Evolutionary conservation across 2,113 vertebrate genomes (phyloP), one percentile per base, ranked within the genome.

Genomic region (Pterocles orientalis): DNA sequence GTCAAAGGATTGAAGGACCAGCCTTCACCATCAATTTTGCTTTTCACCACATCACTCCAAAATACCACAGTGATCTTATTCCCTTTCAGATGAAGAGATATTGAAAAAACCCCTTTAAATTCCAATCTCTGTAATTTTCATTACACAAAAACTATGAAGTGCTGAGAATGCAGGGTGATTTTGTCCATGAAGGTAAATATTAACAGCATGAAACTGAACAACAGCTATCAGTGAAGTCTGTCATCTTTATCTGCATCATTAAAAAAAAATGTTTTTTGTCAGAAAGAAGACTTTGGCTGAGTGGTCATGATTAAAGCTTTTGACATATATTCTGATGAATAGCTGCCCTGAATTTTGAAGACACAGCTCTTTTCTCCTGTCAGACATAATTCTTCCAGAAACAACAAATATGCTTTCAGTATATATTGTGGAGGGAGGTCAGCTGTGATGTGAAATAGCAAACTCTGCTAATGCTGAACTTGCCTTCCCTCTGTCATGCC

Each of bases 311-410:
- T 90, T 86, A 88, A 94, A 92, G 65, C 57, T 95, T 96, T 93
- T 92, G 89, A 94, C 89, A 88, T 93, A 31, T 82, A 15, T 95
- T 95, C 69, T 94, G 83, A 92, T 92, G 33, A 88, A 93, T 45
- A 86, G 51, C 82, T 88, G 73, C 72, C 19, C 90, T 75, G 80
- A 94, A 95, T 96, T 94, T 96, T 94, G 82, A 82, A 75, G 70
- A 94, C 62, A 65, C 53, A 80, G 50, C 62, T 90, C 54, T 95
- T 93, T 82, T 90, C 66, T 82, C 47, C 88, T 94, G 89, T 96
- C 94, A 96, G 92, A 79, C 57, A 47, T 92, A 96, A 91, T 94
- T 95, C 77, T 76, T 95, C 85, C 82, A 97, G 95, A 91, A 96
- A 68, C 69, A 95, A 90, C 80, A 94, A 96, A 90, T 93, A 80